phyloP scores from a whole-genome alignment of 2,113 vertebrate genomes.

The Charadrius vociferus region DNA sequence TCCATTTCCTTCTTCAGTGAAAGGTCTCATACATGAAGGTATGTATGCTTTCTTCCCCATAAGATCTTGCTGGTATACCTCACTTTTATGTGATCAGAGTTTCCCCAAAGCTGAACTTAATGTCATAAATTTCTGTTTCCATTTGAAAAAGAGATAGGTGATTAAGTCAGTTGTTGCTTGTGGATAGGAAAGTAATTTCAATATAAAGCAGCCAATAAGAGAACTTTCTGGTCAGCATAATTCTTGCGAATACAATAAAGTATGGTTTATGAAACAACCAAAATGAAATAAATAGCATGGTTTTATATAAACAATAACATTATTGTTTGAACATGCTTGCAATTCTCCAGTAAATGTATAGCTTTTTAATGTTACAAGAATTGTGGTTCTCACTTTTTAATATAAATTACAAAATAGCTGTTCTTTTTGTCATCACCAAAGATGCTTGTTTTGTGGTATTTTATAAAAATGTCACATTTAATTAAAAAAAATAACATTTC shows the following conservation, averaged over 20 bases:
- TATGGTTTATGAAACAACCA: not conserved
- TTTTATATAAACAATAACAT: not conserved
- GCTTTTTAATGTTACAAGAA: not conserved
- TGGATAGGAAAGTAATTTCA: not conserved
- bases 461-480: not conserved
- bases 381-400: not conserved
- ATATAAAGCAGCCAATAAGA: not conserved
- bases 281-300: not conserved
- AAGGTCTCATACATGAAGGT: not conserved
- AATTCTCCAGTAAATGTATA: not conserved
- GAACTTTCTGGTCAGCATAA: not conserved
- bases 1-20: not conserved
- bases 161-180: not conserved
- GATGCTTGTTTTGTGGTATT: not conserved
- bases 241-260: not conserved
- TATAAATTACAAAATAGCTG: not conserved
- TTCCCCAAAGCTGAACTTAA: not conserved
- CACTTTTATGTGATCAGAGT: not conserved
- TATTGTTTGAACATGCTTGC: not conserved
- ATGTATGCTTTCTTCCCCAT: not conserved
- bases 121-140: not conserved
- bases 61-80: not conserved
- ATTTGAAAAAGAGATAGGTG: not conserved
- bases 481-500: not conserved
- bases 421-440: not conserved